Percentiles rank a stretch among this genome's conserved stretches.
phyloP scores from a whole-genome alignment of 2,888 invertebrate species.

The Andrena flavipes region DNA sequence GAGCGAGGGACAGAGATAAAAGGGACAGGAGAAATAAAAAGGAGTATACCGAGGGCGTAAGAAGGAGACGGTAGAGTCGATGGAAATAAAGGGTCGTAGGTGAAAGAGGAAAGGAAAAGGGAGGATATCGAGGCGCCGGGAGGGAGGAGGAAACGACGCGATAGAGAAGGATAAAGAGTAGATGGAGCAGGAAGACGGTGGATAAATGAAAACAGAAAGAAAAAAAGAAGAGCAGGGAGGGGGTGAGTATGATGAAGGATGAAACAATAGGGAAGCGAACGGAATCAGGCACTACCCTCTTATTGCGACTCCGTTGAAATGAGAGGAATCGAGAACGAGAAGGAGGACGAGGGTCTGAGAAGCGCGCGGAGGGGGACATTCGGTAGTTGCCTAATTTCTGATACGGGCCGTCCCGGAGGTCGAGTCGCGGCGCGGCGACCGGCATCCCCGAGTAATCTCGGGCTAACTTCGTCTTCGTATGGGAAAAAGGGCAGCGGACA shows the following conservation, averaged over 20 bases:
- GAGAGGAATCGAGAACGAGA: slow-evolving; percentile 8
- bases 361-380: slow-evolving; percentile 29
- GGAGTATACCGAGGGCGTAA: slow-evolving; percentile 2
- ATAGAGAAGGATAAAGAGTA: neutral
- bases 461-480: slow-evolving; percentile 62
- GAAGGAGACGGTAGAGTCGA: slow-evolving; percentile 14
- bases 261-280: slow-evolving; percentile 70
- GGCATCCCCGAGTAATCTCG: slow-evolving; percentile 51
- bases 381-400: slow-evolving; percentile 75
- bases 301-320: slow-evolving; percentile 70
- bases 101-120: neutral
- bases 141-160: neutral
- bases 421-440: slow-evolving; percentile 34
- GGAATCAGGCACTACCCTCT: slow-evolving; percentile 69
- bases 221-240: slow-evolving; percentile 24
- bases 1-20: slow-evolving; percentile 3
- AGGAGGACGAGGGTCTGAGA: neutral
- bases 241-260: slow-evolving; percentile 44
- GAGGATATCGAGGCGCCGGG: slow-evolving; percentile 26
- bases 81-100: slow-evolving; percentile 22
- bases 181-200: neutral
- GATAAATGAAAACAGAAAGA: slow-evolving; percentile 47
- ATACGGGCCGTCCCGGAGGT: slow-evolving; percentile 65
- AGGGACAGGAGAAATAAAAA: slow-evolving; percentile 5
- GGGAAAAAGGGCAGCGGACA: slow-evolving; percentile 47